Base-by-base conservation (phyloP, 2,888 invertebrate species). In the Drosophila niveifrons region DNA sequence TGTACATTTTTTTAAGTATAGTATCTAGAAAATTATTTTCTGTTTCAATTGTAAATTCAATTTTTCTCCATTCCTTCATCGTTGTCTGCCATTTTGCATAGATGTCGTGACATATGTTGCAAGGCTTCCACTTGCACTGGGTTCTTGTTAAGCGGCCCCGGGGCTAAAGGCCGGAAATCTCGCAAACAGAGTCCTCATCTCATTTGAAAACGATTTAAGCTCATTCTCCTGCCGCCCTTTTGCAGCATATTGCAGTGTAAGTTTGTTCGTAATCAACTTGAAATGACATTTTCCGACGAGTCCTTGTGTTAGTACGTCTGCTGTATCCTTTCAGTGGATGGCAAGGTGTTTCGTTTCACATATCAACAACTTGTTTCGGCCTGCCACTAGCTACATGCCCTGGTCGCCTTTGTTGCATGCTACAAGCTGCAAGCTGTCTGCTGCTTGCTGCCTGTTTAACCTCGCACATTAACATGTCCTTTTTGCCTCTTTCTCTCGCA, bases 331-430 rank as follows among this genome's bases (percentile, higher is more conserved):
- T 43, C 58, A 13, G 50, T 31, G 41, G 39, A 41, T 41, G 68
- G 80, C 85, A 85, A 85, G 85, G 85, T 85, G 85, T 85, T 87
- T 77, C 82, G 63, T 77, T 87, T 89, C 85, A 86, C 85, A 85
- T 83, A 78, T 82, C 78, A 70, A 66, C 72, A 66, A 64, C 69
- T 74, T 74, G 80, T 72, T 79, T 47, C 44, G 29, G 15, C 23
- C 39, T 34, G 18, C 44, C 50, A 36, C 56, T 44, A 8, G 28
- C 29, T 36, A 36, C 36, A 36, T 36, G 36, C 17, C 17, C 31
- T n/a, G 36, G 36, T 3, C 11, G 15, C 18, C 18, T 29, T 17
- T 9, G 43, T 29, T 18, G 44, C 55, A 44, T 13, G 56, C 34
- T 34, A 46, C 34, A 18, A 18, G 46, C 57, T 23, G 34, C 57